A percentile compares a stretch with the other conserved stretches of the same genome.
Evolutionary conservation across 2,888 invertebrate species (phyloP).

Genomic region (Drosophila longiperda): DNA sequence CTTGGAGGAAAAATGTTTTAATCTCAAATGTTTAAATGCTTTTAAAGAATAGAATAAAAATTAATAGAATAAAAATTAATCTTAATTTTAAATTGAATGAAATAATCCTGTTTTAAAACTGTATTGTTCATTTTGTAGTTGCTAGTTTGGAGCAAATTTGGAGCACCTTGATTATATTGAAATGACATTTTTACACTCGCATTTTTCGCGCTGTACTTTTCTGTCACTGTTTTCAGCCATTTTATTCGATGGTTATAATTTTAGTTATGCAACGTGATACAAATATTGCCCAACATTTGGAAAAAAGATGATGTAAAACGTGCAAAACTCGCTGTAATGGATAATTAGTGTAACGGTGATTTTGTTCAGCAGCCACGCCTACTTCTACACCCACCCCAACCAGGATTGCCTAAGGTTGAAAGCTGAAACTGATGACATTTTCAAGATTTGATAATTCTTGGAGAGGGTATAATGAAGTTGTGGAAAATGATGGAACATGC

Average conservation of each 20-base stretch:
- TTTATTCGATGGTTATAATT: constrained; percentile 64
- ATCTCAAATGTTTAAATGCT: neutral
- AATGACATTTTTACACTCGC: neutral
- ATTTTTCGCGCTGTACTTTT: neutral
- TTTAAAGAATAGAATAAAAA: neutral
- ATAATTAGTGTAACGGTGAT: constrained; percentile 77
- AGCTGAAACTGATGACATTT: constrained; percentile 26
- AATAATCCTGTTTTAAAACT: neutral
- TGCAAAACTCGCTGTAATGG: constrained; percentile 81
- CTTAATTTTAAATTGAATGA: neutral
- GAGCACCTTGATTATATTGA: constrained; percentile 4
- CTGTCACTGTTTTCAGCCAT: constrained; percentile 22
- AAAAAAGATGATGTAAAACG: constrained; percentile 58
- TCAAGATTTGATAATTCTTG: neutral
- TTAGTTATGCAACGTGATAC: constrained; percentile 72
- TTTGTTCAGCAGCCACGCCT: constrained; percentile 35
- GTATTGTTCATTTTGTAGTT: neutral
- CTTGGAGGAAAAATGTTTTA: neutral
- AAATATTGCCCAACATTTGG: constrained; percentile 74
- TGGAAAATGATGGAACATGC: neutral
- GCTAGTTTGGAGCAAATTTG: constrained; percentile 12
- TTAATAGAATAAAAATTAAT: neutral
- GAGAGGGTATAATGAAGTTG: neutral
- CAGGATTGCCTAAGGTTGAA: neutral
- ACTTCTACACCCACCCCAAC: neutral